phyloP scores from a whole-genome alignment of 1,140 invertebrate genomes.

The Drosophila pectinifera region DNA sequence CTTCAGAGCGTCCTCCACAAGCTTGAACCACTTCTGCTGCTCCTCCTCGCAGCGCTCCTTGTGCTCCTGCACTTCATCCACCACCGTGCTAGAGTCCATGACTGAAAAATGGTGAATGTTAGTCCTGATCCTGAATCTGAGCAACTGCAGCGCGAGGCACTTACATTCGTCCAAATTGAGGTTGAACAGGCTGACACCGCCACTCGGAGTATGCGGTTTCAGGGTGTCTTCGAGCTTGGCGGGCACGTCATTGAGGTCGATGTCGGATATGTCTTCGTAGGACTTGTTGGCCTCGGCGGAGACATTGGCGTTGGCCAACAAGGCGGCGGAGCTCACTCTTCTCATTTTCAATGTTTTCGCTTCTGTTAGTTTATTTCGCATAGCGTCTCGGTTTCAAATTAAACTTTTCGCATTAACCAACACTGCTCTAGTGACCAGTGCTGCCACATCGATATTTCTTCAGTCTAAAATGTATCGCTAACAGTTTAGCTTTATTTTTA shows the following conservation, averaged over 20 bases:
- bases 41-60: slow-evolving; percentile 9
- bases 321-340: background rate
- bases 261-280: slow-evolving; percentile 47
- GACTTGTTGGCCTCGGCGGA: slow-evolving; percentile 1
- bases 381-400: background rate
- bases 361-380: background rate
- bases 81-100: background rate
- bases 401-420: background rate
- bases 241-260: slow-evolving; percentile 48
- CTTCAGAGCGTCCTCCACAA: slow-evolving; percentile 11
- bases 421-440: background rate
- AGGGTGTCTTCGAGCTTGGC: slow-evolving; percentile 41
- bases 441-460: background rate
- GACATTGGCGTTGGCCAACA: background rate
- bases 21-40: slow-evolving; percentile 26
- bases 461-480: background rate
- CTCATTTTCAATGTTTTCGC: slow-evolving; percentile 1
- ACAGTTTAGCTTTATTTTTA: background rate
- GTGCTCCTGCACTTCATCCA: slow-evolving; percentile 13
- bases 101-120: background rate
- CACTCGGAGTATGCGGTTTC: slow-evolving; percentile 15
- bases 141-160: background rate
- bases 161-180: slow-evolving; percentile 48
- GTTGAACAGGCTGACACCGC: slow-evolving; percentile 50
- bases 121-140: too few relatives aligned